Conservation (phyloP, 2,797 vertebrate species). For the Pseudochirops corinnae region DNA sequence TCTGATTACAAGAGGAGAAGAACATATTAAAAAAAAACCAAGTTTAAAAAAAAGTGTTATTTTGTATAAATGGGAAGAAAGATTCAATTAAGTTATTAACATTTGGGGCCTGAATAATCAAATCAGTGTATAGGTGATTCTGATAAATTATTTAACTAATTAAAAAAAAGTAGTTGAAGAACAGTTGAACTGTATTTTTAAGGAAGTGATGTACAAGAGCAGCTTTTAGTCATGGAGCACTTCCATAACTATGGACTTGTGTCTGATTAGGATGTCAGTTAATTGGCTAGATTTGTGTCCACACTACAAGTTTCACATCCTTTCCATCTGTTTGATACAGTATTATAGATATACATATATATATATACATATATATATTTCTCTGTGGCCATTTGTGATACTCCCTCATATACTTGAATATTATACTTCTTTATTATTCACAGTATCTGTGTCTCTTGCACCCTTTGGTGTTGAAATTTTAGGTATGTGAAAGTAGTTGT, state of each 20-base stretch:
- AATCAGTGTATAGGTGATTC: constrained; percentile 86
- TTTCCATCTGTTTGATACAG: constrained; percentile 90
- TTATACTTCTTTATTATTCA: constrained; percentile 91
- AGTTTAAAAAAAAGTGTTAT: constrained; percentile 82
- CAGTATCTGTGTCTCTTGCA: constrained; percentile 94
- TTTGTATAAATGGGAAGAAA: constrained; percentile 89
- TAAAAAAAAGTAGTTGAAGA: constrained; percentile 81
- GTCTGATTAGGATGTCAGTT: constrained; percentile 85
- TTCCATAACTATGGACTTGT: constrained; percentile 78
- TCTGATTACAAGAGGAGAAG: constrained; percentile 81
- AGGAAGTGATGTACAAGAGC: constrained; percentile 76
- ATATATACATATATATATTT: constrained; percentile 89
- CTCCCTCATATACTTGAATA: constrained; percentile 90
- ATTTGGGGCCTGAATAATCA: constrained; percentile 85
- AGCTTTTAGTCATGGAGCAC: constrained; percentile 79
- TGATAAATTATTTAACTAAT: constrained; percentile 89
- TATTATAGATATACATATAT: constrained; percentile 89
- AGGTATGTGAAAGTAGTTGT: constrained; percentile 96
- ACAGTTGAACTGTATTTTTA: constrained; percentile 75
- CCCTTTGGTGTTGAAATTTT: constrained; percentile 92
- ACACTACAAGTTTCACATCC: constrained; percentile 84
- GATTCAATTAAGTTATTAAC: constrained; percentile 88
- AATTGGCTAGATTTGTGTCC: constrained; percentile 87
- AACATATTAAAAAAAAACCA: constrained; percentile 82
- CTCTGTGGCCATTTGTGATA: constrained; percentile 93